These are phyloP conservation scores for Drosophila falleni DNA, from an alignment of 2,888 invertebrate species.

Conservation along the genomic window DNA sequence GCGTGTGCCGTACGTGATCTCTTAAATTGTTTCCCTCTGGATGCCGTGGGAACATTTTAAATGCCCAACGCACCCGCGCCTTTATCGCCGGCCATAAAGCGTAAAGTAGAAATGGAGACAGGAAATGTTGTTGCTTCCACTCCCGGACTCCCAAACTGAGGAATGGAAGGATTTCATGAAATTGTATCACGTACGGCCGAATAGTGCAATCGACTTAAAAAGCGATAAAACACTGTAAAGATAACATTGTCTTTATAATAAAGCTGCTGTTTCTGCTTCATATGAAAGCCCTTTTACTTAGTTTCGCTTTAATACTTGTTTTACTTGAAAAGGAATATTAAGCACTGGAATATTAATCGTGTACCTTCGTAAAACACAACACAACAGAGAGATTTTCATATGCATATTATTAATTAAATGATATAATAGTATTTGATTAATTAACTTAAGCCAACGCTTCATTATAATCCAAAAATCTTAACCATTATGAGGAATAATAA, in stretches of 20 bases:
- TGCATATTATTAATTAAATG: too few relatives aligned
- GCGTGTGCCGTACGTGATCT: constrained; percentile 71
- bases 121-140: constrained; percentile 52
- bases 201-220: constrained; percentile 63
- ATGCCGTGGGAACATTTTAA: constrained; percentile 65
- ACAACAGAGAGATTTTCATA: too few relatives aligned
- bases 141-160: constrained; percentile 1
- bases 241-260: constrained; percentile 59
- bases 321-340: not conserved
- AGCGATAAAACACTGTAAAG: constrained; percentile 45
- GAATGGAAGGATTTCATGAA: constrained; percentile 24
- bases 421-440: too few relatives aligned
- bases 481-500: too few relatives aligned
- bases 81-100: constrained; percentile 56
- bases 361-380: too few relatives aligned
- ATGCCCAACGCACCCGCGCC: constrained; percentile 32
- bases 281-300: not conserved
- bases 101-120: constrained; percentile 57
- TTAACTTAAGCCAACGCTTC: too few relatives aligned
- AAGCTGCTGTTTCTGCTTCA: not conserved
- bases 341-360: too few relatives aligned
- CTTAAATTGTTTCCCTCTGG: constrained; percentile 46
- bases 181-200: constrained; percentile 59
- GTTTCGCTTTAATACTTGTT: not conserved
- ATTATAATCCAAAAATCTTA: too few relatives aligned